Evolutionary conservation across 2,113 vertebrate species (phyloP), one percentile per base, ranked within the genome.

Genomic region (Hemibagrus wyckioides): DNA sequence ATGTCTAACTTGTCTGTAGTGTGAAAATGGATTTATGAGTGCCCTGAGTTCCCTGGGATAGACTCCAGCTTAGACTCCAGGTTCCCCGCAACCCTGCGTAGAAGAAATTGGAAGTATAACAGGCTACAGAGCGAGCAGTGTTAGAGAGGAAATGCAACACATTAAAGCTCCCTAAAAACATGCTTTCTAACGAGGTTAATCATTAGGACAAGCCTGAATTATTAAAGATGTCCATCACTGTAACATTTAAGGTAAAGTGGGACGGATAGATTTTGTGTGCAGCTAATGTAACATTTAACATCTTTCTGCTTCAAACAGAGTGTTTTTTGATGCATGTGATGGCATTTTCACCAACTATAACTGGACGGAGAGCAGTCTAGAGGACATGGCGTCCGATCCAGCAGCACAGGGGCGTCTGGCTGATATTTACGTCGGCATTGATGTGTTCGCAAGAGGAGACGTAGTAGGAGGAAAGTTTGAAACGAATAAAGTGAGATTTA

Each of bases 331-430:
- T 0, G 92, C 94, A 9, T 99, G 98, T 0, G 97, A 99, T 0
- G 98, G 98, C 61, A 92, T 99, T 73, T 99, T 99, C 91, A 97
- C 97, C 85, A 99, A 99, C 95, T 99, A 99, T 91, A 99, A 99
- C 94, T 99, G 98, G 98, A 95, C 93, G 2, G 96, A 96, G 90
- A 91, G 93, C 63, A 95, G 95, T 54, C 94, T 99, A 90, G 93
- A 95, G 91, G 89, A 86, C 56, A 96, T 96, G 39, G 88, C 17
- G 0, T n/a, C 11, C 1, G 90, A 91, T 89, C 92, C 93, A 0
- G 94, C 87, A 0, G 82, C 82, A 0, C 95, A 96, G n/a, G 91
- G 77, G 0, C 97, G 97, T 21, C 91, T 79, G 65, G 90, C 91
- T 0, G 97, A 99, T 0, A 8, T 99, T 86, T 99, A 98, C 0